These are phyloP conservation scores for Metridium senile DNA, from an alignment of 92 coral and sea anemone genomes.

Conservation along the genomic window DNA sequence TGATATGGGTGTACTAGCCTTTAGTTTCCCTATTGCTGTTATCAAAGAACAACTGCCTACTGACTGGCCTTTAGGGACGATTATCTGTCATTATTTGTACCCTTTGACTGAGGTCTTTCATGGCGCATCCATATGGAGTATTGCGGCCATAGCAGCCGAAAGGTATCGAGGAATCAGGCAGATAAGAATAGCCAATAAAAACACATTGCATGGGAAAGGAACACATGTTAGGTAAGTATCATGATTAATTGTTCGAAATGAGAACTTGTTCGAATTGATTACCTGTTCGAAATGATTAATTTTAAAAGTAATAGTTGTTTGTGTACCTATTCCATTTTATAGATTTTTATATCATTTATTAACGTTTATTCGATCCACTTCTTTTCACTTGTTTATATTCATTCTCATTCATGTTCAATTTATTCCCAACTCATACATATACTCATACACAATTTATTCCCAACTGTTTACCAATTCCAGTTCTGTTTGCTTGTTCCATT, in stretches of 20 bases:
- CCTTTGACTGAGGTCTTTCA: conserved; percentile 86
- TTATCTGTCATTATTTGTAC: conserved; percentile 57
- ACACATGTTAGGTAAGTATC: conserved; percentile 30
- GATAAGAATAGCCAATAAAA: conserved; percentile 23
- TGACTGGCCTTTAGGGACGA: conserved; percentile 78
- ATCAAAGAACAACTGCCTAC: conserved; percentile 60
- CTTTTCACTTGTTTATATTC: too few relatives aligned
- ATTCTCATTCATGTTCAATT: too few relatives aligned
- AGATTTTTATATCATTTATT: too few relatives aligned
- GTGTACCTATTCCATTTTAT: too few relatives aligned
- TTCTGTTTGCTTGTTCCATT: not conserved
- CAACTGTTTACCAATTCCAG: too few relatives aligned
- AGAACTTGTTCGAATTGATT: not conserved
- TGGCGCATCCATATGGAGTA: conserved; percentile 83
- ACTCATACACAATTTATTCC: too few relatives aligned
- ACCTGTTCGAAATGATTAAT: not conserved
- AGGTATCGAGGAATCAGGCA: conserved; percentile 51
- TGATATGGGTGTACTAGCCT: conserved; percentile 70
- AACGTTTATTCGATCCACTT: too few relatives aligned
- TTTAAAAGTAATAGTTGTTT: too few relatives aligned
- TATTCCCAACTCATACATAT: too few relatives aligned
- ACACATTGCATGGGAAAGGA: conserved; percentile 14
- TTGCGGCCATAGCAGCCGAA: conserved; percentile 89
- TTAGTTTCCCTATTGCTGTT: conserved; percentile 74
- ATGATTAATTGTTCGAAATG: not conserved